Base-by-base conservation (phyloP, 2,888 invertebrate genomes). In the Lepidonotus clava region DNA sequence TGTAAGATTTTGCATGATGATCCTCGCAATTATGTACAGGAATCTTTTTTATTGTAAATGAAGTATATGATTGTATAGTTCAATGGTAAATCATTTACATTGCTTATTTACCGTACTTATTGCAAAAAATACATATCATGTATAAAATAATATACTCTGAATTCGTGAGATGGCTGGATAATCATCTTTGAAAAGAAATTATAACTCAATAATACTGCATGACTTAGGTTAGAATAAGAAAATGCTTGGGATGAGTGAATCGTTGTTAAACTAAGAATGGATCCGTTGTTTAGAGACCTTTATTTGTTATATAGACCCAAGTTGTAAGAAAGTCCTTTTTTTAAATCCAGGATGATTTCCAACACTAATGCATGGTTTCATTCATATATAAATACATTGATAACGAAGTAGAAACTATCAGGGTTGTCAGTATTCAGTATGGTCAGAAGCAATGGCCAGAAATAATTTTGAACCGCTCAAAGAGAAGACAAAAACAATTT, bases 101-200 rank as follows among this genome's bases (percentile, higher is more conserved):
- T 71, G 24, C 46, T 38, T 36, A 2, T n/a, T 71, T 71, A 66
- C 2, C 14, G n/a, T 71, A 71, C 18, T 71, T 38, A 11, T 71
- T 38, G 38, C 38, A 34, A 71, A n/a, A 71, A 1, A n/a, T n/a
- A 71, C 71, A 71, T 71, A 71, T 71, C 71, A 71, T 71, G 71
- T 71, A 71, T 71, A 71, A 24, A 71, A 71, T 71, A 71, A 71
- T 36, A 46, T 46, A 56, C 21, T 36, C 38, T 36, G 36, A 71
- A 71, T 71, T 66, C 71, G n/a, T 34, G 36, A 71, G 71, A 36
- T 71, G 71, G 71, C 71, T 71, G 71, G 38, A 71, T 71, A 71
- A 71, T 71, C 71, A 36, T 71, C 71, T 71, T 71, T 24, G 38
- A 6, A 18, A 8, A 46, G 18, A 46, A 46, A 11, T 46, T 71